Evolutionary conservation across 2,888 invertebrate genomes (phyloP).

Genomic region (Esperia sulphurella): DNA sequence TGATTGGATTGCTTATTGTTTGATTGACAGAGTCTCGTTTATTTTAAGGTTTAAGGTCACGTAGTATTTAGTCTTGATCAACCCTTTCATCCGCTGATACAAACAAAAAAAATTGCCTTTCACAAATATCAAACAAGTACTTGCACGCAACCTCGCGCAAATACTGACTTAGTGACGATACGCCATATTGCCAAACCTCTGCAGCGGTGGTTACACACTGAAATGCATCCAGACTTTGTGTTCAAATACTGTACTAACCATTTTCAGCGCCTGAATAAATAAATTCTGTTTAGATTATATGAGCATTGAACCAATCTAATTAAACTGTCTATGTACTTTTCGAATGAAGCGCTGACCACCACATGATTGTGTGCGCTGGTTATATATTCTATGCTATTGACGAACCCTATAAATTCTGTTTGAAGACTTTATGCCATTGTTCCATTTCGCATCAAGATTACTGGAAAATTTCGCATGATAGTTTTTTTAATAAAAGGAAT

Average conservation of each 20-base stretch:
- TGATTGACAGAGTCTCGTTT: too few species aligned
- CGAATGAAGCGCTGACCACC: conserved; percentile 37
- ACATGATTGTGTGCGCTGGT: conserved; percentile 4
- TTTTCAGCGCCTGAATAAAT: conserved; percentile 20
- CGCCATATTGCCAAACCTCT: conserved; percentile 6
- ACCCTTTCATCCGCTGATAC: too few species aligned
- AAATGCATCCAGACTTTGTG: conserved; percentile 19
- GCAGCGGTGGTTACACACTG: conserved; percentile 9
- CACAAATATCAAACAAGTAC: too few species aligned
- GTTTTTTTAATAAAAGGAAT: too few species aligned
- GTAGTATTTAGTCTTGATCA: too few species aligned
- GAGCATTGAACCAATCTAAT: conserved; percentile 33
- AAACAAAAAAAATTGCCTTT: too few species aligned
- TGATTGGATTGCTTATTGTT: too few species aligned
- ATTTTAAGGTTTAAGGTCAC: too few species aligned
- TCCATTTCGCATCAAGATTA: neutral
- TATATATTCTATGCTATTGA: neutral
- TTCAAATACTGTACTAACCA: conserved; percentile 17
- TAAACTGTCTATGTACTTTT: conserved; percentile 30
- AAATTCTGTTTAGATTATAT: conserved; percentile 20
- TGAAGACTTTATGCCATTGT: neutral
- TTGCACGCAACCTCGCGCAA: too few species aligned
- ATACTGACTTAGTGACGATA: too few species aligned
- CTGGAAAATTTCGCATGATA: too few species aligned
- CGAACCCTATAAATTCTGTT: neutral